Percentiles rank a stretch among this genome's conserved stretches.
These are phyloP conservation scores for Deilephila porcellus DNA, from an alignment of 2,888 invertebrate genomes.

Conservation along the genomic window DNA sequence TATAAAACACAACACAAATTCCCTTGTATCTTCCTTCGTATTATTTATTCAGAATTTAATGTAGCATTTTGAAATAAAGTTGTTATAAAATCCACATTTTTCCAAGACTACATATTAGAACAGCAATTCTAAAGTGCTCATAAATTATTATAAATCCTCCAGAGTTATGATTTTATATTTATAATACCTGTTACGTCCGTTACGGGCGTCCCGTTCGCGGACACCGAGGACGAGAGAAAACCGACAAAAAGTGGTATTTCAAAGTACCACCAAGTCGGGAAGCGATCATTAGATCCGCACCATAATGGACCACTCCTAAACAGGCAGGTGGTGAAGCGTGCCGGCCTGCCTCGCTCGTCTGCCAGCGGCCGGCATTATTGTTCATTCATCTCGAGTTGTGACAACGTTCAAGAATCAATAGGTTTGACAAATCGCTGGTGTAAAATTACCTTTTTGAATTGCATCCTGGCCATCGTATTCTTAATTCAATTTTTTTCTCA, in stretches of 20 bases:
- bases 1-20: too few species aligned
- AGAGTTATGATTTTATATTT: conserved; percentile 56
- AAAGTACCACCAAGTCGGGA: conserved; percentile 72
- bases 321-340: conserved; percentile 79
- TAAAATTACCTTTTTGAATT: not conserved
- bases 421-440: not conserved
- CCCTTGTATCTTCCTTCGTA: too few species aligned
- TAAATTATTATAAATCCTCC: not conserved
- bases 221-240: conserved; percentile 69
- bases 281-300: conserved; percentile 80
- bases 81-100: too few species aligned
- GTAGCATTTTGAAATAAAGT: too few species aligned
- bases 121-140: not conserved
- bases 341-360: conserved; percentile 56
- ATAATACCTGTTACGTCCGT: conserved; percentile 70
- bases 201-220: conserved; percentile 77
- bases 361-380: conserved; percentile 57
- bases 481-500: too few species aligned
- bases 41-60: too few species aligned
- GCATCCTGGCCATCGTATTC: too few species aligned
- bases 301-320: conserved; percentile 82
- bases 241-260: conserved; percentile 72
- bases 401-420: not conserved
- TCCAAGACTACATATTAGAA: not conserved
- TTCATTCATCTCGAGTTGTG: conserved; percentile 67